These are phyloP conservation scores for Zaprionus obscuricornis DNA, from an alignment of 2,888 invertebrate species.

Conservation along the genomic window DNA sequence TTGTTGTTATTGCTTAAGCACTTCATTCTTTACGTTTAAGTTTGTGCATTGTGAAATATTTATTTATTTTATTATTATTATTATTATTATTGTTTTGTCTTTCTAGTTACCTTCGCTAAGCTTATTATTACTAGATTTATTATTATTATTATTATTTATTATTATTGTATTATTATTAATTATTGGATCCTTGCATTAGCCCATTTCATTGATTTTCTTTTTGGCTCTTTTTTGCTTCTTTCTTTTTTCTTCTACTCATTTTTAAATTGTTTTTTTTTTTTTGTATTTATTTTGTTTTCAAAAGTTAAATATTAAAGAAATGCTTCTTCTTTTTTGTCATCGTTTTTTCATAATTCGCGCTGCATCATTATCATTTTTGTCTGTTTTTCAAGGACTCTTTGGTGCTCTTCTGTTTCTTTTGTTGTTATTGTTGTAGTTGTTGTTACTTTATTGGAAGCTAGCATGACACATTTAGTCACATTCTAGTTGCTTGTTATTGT, in stretches of 20 bases:
- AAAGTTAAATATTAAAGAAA: too few relatives aligned
- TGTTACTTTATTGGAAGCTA: slow-evolving; percentile 65
- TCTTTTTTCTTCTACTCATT: too few relatives aligned
- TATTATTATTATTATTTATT: too few relatives aligned
- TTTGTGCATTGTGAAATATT: too few relatives aligned
- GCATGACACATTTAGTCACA: slow-evolving; percentile 77
- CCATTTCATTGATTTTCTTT: slow-evolving; percentile 1
- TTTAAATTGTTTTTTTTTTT: slow-evolving; percentile 20
- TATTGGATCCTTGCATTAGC: too few relatives aligned
- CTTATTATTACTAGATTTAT: slow-evolving; percentile 15
- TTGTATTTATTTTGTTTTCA: slow-evolving; percentile 26
- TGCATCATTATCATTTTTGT: slow-evolving; percentile 2
- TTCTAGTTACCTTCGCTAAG: too few relatives aligned
- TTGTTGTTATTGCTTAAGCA: slow-evolving; percentile 42
- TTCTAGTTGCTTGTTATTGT: slow-evolving; percentile 57
- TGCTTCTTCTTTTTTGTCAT: too few relatives aligned
- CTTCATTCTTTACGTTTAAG: too few relatives aligned
- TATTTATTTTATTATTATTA: slow-evolving; percentile 5
- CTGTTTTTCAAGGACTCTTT: slow-evolving; percentile 31
- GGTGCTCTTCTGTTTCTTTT: slow-evolving; percentile 33
- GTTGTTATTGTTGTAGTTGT: slow-evolving; percentile 27
- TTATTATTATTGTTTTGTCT: slow-evolving; percentile 11
- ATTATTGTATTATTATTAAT: too few relatives aligned
- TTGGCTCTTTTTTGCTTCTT: slow-evolving; percentile 2
- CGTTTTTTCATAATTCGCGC: too few relatives aligned